A percentile compares a stretch with the other conserved stretches of the same genome.
These are phyloP conservation scores for Willowsia nigromaculata DNA, from an alignment of 2,888 invertebrate species.

Conservation along the genomic window DNA sequence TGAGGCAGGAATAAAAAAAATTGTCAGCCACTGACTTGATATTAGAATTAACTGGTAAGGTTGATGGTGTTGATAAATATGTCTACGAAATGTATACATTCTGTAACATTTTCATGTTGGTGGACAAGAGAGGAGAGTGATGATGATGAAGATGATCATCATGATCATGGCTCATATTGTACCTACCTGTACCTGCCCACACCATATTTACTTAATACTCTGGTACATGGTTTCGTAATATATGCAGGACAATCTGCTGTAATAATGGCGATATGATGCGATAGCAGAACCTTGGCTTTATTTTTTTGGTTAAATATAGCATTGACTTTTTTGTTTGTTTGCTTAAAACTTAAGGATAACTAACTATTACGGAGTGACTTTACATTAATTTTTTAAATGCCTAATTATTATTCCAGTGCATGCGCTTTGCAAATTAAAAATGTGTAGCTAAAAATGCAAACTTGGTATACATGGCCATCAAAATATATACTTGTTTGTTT, in stretches of 20 bases:
- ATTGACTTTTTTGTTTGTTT: slow-evolving; percentile 37
- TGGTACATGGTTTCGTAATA: background rate
- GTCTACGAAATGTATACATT: background rate
- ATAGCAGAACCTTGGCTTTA: slow-evolving; percentile 49
- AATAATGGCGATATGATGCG: background rate
- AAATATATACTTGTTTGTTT: background rate
- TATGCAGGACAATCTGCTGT: background rate
- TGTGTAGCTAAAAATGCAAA: background rate
- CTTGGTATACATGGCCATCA: background rate
- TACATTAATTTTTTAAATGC: background rate
- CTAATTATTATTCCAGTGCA: background rate
- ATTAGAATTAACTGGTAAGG: background rate
- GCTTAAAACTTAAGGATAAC: slow-evolving; percentile 14
- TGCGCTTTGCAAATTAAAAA: too few relatives aligned
- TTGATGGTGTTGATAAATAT: background rate
- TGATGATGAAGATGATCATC: background rate
- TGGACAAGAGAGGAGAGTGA: background rate
- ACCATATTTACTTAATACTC: background rate
- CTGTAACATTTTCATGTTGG: background rate
- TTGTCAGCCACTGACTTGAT: slow-evolving; percentile 6
- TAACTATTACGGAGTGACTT: background rate
- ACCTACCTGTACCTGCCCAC: slow-evolving; percentile 8
- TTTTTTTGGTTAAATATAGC: slow-evolving; percentile 34
- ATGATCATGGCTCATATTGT: background rate
- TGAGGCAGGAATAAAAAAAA: background rate